Conservation (phyloP, 2,113 vertebrate species). For the Perccottus glenii region DNA sequence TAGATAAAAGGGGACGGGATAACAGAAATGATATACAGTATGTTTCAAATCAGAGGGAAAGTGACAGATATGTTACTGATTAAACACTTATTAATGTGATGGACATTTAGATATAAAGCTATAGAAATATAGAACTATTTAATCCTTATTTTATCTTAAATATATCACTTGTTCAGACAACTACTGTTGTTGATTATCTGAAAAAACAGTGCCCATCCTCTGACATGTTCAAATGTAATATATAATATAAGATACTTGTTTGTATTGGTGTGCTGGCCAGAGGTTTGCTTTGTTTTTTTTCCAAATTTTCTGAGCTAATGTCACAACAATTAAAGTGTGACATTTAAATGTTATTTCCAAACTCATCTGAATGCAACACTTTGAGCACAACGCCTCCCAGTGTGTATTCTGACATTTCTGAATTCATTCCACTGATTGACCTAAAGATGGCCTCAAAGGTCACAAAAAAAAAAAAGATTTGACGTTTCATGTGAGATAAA, state of each 20-base stretch:
- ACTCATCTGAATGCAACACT: conserved; percentile 12
- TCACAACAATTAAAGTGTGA: conserved; percentile 30
- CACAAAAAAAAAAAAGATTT: conserved; percentile 15
- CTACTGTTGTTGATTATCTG: too few species aligned
- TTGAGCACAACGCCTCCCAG: conserved; percentile 11
- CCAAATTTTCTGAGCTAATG: neutral
- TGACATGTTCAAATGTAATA: too few species aligned
- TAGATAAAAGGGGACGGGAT: too few species aligned
- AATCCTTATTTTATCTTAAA: too few species aligned
- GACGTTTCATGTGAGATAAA: neutral
- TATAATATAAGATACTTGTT: neutral
- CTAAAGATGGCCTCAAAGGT: conserved; percentile 45
- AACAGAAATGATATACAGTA: too few species aligned
- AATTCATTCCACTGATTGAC: conserved; percentile 28
- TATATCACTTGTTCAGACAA: too few species aligned
- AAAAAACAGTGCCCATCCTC: too few species aligned
- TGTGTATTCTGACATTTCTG: conserved; percentile 46
- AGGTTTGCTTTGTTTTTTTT: conserved; percentile 7
- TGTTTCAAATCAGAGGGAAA: too few species aligned
- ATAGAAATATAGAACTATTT: too few species aligned
- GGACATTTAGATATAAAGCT: too few species aligned
- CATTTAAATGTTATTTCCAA: conserved; percentile 35
- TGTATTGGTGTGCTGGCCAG: neutral
- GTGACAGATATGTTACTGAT: too few species aligned
- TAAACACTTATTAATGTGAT: too few species aligned